Percentiles rank a stretch among this genome's conserved stretches.
Conservation (phyloP, 2,797 vertebrate genomes). For the Cebuella pygmaea region DNA sequence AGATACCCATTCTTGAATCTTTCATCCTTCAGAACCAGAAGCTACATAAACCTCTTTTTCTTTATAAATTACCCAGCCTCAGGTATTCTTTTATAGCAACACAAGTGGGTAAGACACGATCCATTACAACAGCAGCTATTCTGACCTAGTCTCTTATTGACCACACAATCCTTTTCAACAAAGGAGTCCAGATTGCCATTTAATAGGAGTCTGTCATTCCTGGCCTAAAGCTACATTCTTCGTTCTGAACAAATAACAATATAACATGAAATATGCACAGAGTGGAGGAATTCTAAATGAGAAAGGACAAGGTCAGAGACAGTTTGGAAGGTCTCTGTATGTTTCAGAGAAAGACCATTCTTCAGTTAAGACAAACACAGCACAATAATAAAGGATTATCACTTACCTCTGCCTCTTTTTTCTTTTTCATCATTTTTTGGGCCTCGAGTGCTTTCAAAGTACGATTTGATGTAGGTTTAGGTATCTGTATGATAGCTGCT, state of each 20-base stretch:
- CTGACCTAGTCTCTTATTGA: neutral
- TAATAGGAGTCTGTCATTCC: neutral
- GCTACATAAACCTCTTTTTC: neutral
- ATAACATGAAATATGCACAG: neutral
- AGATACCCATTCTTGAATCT: neutral
- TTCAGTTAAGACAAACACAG: neutral
- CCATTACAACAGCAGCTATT: neutral
- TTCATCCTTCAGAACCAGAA: neutral
- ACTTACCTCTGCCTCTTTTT: slow-evolving; percentile 91
- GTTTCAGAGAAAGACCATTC: neutral
- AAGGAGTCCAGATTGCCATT: neutral
- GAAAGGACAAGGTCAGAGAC: neutral
- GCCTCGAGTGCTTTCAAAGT: slow-evolving; percentile 84
- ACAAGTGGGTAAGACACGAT: neutral
- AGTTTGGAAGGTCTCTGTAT: neutral
- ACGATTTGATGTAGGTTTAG: slow-evolving; percentile 85
- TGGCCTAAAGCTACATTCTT: neutral
- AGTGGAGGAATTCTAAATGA: neutral
- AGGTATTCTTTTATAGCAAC: neutral
- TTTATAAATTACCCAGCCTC: neutral
- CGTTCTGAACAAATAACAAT: neutral
- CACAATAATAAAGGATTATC: neutral
- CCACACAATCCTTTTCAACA: neutral
- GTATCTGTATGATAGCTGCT: slow-evolving; percentile 85
- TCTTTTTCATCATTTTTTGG: slow-evolving; percentile 85